These are phyloP conservation scores for Salvator merianae DNA, from an alignment of 2,113 vertebrate species.

Conservation along the genomic window DNA sequence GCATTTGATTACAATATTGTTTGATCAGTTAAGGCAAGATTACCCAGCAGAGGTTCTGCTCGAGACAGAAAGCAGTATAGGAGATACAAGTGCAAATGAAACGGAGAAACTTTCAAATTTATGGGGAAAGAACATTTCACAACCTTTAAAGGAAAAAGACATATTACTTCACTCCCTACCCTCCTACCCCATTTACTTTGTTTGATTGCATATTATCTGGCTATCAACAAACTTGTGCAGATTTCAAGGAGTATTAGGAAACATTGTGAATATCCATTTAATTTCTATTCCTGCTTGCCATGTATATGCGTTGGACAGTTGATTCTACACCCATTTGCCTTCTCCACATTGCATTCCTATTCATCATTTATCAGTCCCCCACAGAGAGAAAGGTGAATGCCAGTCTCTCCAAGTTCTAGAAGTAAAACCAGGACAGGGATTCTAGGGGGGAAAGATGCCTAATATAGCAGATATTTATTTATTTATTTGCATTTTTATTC, in stretches of 20 bases:
- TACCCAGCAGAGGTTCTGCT: neutral
- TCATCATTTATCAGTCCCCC: neutral
- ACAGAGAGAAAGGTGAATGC: neutral
- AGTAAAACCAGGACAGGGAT: neutral
- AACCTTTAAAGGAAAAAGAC: neutral
- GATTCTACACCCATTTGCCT: neutral
- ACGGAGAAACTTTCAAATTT: neutral
- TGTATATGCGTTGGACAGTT: neutral
- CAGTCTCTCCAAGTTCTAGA: neutral
- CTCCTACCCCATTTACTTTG: rapidly evolving
- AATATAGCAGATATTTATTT: neutral
- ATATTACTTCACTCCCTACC: neutral
- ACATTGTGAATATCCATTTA: neutral
- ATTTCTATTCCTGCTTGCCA: neutral
- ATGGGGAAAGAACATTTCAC: neutral
- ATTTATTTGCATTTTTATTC: too few species aligned
- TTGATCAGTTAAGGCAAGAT: neutral
- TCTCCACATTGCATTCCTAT: neutral
- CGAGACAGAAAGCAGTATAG: neutral
- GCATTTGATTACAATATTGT: neutral
- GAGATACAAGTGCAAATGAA: rapidly evolving
- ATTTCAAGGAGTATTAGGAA: neutral
- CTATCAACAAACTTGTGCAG: neutral
- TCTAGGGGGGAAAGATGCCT: neutral
- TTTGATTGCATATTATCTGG: neutral